Conservation (phyloP, 2,113 vertebrate genomes). For the Origma solitaria region DNA sequence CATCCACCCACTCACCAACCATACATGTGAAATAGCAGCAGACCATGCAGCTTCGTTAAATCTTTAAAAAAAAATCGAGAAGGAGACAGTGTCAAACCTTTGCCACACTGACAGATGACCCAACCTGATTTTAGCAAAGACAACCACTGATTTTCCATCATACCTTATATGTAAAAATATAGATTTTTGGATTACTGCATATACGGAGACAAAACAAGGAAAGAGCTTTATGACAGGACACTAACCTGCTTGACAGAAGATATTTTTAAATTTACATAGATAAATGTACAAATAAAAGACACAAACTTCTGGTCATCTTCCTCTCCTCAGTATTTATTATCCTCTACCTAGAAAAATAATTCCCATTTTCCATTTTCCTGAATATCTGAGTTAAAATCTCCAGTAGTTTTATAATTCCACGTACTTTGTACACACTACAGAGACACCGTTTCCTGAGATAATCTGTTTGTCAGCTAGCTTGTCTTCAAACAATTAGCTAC, state of each 20-base stretch:
- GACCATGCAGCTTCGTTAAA: not conserved
- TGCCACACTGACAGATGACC: not conserved
- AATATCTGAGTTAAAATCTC: not conserved
- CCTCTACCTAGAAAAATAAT: not conserved
- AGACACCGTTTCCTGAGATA: not conserved
- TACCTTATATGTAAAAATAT: not conserved
- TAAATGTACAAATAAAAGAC: not conserved
- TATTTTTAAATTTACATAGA: not conserved
- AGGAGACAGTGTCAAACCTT: not conserved
- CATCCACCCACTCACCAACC: not conserved
- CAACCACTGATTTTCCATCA: not conserved
- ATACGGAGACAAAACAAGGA: not conserved
- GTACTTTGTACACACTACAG: not conserved
- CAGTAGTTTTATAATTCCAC: not conserved
- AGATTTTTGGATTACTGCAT: not conserved
- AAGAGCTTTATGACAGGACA: not conserved
- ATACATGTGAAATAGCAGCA: not conserved
- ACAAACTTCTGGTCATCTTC: not conserved
- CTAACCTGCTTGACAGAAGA: not conserved
- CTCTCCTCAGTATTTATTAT: not conserved
- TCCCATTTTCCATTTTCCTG: not conserved
- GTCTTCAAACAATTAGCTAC: slow-evolving; percentile 23
- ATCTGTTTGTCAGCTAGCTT: not conserved
- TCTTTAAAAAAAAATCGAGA: not conserved
- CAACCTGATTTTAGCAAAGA: not conserved